Evolutionary conservation across 2,113 vertebrate species (phyloP).

Genomic region (Ginglymostoma cirratum): DNA sequence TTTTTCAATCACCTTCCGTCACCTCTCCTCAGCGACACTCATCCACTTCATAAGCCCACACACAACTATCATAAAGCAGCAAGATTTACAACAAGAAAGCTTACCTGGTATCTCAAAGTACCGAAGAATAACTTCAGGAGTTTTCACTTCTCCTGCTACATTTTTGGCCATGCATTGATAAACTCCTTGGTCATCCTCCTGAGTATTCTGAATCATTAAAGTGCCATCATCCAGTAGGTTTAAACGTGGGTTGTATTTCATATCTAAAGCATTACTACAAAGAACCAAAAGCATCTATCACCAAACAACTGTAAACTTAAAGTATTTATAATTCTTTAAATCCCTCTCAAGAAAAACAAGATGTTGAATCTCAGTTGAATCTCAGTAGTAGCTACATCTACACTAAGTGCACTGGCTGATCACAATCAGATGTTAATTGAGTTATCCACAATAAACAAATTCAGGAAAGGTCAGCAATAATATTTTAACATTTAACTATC

Average conservation of each 20-base stretch:
- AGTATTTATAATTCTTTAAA: too few species aligned
- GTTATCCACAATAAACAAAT: not conserved
- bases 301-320: not conserved
- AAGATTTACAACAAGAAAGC: constrained; percentile 37
- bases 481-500: not conserved
- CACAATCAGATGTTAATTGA: not conserved
- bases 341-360: too few species aligned
- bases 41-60: too few species aligned
- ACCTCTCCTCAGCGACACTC: too few species aligned
- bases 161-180: constrained; percentile 99
- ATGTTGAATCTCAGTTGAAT: too few species aligned
- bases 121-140: constrained; percentile 84
- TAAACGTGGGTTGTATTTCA: constrained; percentile 84
- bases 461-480: not conserved
- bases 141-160: constrained; percentile 89
- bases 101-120: constrained; percentile 87
- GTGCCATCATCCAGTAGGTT: constrained; percentile 93
- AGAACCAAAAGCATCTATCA: constrained; percentile 37
- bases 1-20: not conserved
- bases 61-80: not conserved
- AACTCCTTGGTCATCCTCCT: constrained; percentile 87
- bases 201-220: constrained; percentile 89
- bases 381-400: not conserved
- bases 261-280: constrained; percentile 79
- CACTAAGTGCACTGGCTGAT: not conserved